Percentiles rank a stretch among this genome's conserved stretches.
phyloP scores from a whole-genome alignment of 2,797 vertebrate genomes.

The Cynodonichthys magdalenae region DNA sequence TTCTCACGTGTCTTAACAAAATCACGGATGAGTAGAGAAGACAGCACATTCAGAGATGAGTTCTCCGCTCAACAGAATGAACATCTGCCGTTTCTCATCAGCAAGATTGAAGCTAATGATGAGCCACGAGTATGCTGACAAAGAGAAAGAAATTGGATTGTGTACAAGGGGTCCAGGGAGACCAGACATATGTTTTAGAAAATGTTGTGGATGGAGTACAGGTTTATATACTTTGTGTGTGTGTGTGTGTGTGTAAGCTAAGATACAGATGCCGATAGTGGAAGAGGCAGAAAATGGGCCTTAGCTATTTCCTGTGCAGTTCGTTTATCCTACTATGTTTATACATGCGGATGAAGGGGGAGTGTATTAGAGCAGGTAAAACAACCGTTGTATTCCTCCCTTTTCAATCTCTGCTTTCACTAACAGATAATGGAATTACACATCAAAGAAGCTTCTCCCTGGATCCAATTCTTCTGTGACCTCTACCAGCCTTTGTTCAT shows the following conservation, averaged over 20 bases:
- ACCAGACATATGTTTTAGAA: slow-evolving; percentile 76
- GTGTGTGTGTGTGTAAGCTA: slow-evolving; percentile 5
- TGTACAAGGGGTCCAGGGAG: slow-evolving; percentile 74
- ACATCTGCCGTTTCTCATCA: slow-evolving; percentile 84
- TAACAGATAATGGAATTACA: slow-evolving; percentile 72
- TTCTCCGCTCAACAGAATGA: slow-evolving; percentile 70
- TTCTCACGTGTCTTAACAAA: slow-evolving; percentile 32
- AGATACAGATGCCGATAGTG: slow-evolving; percentile 18
- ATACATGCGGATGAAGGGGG: slow-evolving; percentile 43
- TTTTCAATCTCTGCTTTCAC: slow-evolving; percentile 60
- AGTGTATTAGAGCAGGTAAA: slow-evolving; percentile 54
- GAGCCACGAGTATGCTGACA: slow-evolving; percentile 75
- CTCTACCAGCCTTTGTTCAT: slow-evolving; percentile 71
- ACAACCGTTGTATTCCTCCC: slow-evolving; percentile 45
- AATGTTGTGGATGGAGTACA: slow-evolving; percentile 47
- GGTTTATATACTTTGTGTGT: slow-evolving; percentile 30
- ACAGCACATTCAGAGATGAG: slow-evolving; percentile 58
- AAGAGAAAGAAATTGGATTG: slow-evolving; percentile 77
- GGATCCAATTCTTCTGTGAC: slow-evolving; percentile 67
- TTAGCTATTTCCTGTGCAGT: slow-evolving; percentile 35
- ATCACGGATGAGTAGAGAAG: slow-evolving; percentile 59
- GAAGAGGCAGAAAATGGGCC: slow-evolving; percentile 29
- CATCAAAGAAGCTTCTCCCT: slow-evolving; percentile 67
- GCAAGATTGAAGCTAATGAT: slow-evolving; percentile 80
- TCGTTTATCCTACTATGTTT: slow-evolving; percentile 43